Conservation (phyloP, 2,113 vertebrate genomes). For the Antechinus flavipes region DNA sequence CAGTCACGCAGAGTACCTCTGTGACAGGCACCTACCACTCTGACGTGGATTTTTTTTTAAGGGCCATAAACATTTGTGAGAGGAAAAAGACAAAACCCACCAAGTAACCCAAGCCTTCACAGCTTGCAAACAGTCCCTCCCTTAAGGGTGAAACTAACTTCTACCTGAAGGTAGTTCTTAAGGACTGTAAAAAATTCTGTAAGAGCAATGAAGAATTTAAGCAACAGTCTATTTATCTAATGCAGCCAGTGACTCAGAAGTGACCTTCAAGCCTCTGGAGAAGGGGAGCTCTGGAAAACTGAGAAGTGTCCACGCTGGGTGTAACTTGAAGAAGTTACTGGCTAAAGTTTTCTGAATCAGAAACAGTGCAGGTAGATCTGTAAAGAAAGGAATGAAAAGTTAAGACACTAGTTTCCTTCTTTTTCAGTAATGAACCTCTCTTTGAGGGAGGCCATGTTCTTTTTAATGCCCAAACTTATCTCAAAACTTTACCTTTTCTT, state of each 20-base stretch:
- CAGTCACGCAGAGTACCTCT: too few relatives aligned
- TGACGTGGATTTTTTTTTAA: neutral
- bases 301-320: constrained; percentile 87
- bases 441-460: constrained; percentile 83
- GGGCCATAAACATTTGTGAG: too few relatives aligned
- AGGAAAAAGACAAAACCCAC: neutral
- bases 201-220: constrained; percentile 99
- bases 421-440: constrained; percentile 90
- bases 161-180: constrained; percentile 99
- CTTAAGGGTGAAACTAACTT: constrained; percentile 91
- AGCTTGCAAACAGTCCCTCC: constrained; percentile 96
- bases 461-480: constrained; percentile 87
- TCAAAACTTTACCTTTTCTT: constrained; percentile 77
- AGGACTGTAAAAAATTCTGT: constrained; percentile 99
- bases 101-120: constrained; percentile 99
- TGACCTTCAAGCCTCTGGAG: constrained; percentile 87
- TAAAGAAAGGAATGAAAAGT: constrained; percentile 90
- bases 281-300: constrained; percentile 91
- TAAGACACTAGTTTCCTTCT: constrained; percentile 91
- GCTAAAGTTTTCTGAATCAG: constrained; percentile 94
- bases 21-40: too few relatives aligned
- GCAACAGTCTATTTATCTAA: constrained; percentile 97
- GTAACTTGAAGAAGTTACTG: constrained; percentile 92
- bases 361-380: constrained; percentile 88
- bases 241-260: constrained; percentile 87